phyloP scores from a whole-genome alignment of 1,140 invertebrate genomes.

The Sycobia sp. region DNA sequence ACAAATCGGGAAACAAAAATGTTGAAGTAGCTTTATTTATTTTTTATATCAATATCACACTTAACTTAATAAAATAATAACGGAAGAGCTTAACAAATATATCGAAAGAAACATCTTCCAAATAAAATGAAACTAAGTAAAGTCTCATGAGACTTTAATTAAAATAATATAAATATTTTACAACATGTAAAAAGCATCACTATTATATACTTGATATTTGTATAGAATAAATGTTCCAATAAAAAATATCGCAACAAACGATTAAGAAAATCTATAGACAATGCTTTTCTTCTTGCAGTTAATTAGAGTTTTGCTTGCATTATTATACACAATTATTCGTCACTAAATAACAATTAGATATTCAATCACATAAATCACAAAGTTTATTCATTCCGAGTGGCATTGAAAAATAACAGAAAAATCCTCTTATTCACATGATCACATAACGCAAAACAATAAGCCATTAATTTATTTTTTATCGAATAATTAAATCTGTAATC shows the following conservation, averaged over 20 bases:
- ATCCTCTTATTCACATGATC: background rate
- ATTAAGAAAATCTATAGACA: constrained; percentile 20
- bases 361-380: constrained; percentile 29
- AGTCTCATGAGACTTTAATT: background rate
- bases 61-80: constrained; percentile 33
- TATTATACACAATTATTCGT: constrained; percentile 22
- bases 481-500: background rate
- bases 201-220: constrained; percentile 16
- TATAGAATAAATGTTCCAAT: constrained; percentile 18
- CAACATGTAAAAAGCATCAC: constrained; percentile 29
- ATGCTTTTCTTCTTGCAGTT: constrained; percentile 10
- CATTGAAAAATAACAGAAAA: constrained; percentile 11
- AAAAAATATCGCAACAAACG: constrained; percentile 29
- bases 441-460: constrained; percentile 10
- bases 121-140: constrained; percentile 15
- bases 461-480: too few relatives aligned
- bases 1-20: background rate
- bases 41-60: constrained; percentile 24
- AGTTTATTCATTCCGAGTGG: constrained; percentile 9
- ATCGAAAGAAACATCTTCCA: constrained; percentile 29
- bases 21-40: constrained; percentile 29
- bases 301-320: constrained; percentile 15
- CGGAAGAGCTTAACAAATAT: constrained; percentile 27
- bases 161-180: constrained; percentile 30
- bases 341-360: constrained; percentile 14